Conservation (phyloP, 2,888 invertebrate species). For the Sisyra nigra region DNA sequence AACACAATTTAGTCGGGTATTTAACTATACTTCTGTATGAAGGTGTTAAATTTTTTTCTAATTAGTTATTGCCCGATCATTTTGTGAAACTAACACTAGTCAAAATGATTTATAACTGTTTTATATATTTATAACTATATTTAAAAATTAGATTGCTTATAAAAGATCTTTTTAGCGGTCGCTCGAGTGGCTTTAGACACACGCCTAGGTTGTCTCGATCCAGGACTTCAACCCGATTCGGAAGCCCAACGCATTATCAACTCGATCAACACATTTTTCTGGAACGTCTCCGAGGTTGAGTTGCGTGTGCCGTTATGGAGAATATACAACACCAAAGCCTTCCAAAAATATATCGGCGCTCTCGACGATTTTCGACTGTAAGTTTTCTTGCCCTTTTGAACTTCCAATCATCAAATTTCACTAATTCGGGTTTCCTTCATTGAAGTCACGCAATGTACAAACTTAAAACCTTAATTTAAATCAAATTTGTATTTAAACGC, state of each 20-base stretch:
- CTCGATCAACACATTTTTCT: slow-evolving; percentile 61
- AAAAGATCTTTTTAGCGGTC: slow-evolving; percentile 39
- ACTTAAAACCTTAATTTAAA: too few species aligned
- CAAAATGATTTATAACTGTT: too few species aligned
- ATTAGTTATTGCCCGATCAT: too few species aligned
- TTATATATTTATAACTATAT: too few species aligned
- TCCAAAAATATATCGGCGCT: slow-evolving; percentile 52
- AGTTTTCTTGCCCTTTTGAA: slow-evolving; percentile 20
- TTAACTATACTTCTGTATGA: too few species aligned
- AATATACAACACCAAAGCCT: slow-evolving; percentile 49
- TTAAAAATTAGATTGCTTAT: background rate
- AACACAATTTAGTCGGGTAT: too few species aligned
- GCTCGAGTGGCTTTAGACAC: slow-evolving; percentile 68
- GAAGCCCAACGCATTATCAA: slow-evolving; percentile 63
- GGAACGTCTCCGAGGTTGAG: slow-evolving; percentile 59
- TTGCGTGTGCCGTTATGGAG: slow-evolving; percentile 61
- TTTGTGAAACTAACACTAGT: too few species aligned
- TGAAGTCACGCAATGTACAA: too few species aligned
- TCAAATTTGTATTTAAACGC: too few species aligned
- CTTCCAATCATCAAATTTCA: too few species aligned
- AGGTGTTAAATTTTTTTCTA: too few species aligned
- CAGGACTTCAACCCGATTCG: slow-evolving; percentile 30
- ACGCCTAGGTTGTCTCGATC: slow-evolving; percentile 55
- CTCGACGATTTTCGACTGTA: slow-evolving; percentile 57
- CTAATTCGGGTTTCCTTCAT: too few species aligned